Evolutionary conservation across 2,113 vertebrate species (phyloP).

Genomic region (Notiomystis cincta): DNA sequence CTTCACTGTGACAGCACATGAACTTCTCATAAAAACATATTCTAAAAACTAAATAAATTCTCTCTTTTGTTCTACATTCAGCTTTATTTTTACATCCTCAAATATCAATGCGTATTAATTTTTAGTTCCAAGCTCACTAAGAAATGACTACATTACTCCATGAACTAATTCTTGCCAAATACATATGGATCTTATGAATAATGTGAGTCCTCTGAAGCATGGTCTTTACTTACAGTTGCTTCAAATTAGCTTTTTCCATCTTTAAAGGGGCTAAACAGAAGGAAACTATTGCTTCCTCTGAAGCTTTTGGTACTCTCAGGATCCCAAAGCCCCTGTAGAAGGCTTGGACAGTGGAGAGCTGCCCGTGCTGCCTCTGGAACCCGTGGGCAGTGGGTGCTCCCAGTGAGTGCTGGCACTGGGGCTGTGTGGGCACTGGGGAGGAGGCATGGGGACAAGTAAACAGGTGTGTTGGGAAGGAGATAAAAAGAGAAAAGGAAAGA

Average conservation of each 20-base stretch:
- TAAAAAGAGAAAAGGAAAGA: neutral
- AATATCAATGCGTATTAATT: neutral
- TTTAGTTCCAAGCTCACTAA: neutral
- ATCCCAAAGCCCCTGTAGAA: neutral
- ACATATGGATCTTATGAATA: neutral
- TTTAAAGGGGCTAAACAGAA: neutral
- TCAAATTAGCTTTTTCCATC: neutral
- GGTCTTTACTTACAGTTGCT: neutral
- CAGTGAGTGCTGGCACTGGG: accelerated
- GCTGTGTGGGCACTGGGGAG: neutral
- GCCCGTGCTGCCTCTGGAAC: accelerated
- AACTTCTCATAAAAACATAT: neutral
- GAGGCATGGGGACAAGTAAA: accelerated
- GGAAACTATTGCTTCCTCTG: neutral
- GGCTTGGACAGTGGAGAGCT: neutral
- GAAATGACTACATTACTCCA: neutral
- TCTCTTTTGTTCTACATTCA: neutral
- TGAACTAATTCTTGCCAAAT: neutral
- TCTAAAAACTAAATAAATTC: neutral
- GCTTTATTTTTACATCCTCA: neutral
- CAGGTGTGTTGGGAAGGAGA: neutral
- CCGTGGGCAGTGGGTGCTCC: accelerated
- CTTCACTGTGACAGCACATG: neutral
- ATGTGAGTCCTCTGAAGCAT: neutral
- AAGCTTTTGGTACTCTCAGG: neutral